These are phyloP conservation scores for Micropoecilia bifurca DNA, from an alignment of 2,797 vertebrate genomes.

Conservation along the genomic window DNA sequence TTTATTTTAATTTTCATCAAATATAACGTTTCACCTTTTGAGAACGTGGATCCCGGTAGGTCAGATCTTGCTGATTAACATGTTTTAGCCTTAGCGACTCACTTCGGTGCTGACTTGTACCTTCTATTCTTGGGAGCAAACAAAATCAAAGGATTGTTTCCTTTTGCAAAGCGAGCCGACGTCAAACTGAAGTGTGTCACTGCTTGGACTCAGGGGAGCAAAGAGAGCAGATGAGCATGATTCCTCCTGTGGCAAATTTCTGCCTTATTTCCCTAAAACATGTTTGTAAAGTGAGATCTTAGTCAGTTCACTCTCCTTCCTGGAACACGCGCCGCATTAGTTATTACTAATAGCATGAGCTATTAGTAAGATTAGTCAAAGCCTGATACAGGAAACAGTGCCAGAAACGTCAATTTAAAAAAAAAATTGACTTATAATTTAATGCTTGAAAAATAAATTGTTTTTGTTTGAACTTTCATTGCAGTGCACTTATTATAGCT, in stretches of 20 bases:
- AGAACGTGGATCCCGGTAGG: background rate
- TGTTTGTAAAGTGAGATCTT: slow-evolving; percentile 10
- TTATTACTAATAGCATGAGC: background rate
- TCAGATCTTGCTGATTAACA: background rate
- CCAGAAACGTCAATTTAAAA: background rate
- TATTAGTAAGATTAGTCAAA: background rate
- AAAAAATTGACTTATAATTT: background rate
- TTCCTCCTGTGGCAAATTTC: slow-evolving; percentile 47
- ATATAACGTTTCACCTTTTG: background rate
- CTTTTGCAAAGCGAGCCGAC: slow-evolving; percentile 23
- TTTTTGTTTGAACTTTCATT: background rate
- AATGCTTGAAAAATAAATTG: background rate
- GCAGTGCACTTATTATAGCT: background rate
- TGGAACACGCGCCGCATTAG: slow-evolving; percentile 11
- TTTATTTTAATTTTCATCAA: too few relatives aligned
- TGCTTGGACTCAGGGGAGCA: slow-evolving; percentile 52
- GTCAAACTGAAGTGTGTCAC: slow-evolving; percentile 9
- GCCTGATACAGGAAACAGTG: background rate
- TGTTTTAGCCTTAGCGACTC: background rate
- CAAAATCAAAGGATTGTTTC: slow-evolving; percentile 40
- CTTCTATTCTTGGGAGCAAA: slow-evolving; percentile 10
- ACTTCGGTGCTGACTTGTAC: background rate
- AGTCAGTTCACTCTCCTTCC: slow-evolving; percentile 40
- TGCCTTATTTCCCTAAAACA: slow-evolving; percentile 53
- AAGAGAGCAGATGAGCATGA: slow-evolving; percentile 64